Percentiles rank a stretch among this genome's conserved stretches.
Conservation (phyloP, 2,113 vertebrate genomes). For the Lagopus leucura region DNA sequence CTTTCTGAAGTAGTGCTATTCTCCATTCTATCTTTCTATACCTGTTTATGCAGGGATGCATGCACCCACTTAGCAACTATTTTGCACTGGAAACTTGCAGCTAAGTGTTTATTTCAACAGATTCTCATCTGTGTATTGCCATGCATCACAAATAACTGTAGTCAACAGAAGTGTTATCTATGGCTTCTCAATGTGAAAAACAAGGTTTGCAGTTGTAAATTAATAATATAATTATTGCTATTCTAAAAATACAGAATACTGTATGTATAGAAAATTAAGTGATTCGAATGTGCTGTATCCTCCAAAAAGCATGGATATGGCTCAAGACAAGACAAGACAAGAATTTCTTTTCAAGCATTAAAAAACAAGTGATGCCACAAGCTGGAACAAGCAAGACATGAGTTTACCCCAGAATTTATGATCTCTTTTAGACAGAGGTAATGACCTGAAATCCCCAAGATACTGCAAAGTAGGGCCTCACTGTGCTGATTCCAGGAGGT, state of each 20-base stretch:
- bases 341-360: not conserved
- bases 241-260: not conserved
- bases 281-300: not conserved
- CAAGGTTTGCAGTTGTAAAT: too few relatives aligned
- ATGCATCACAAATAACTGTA: too few relatives aligned
- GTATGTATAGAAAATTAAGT: not conserved
- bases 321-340: not conserved
- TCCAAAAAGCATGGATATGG: not conserved
- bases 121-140: too few relatives aligned
- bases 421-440: not conserved
- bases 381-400: not conserved
- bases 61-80: too few relatives aligned
- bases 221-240: too few relatives aligned
- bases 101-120: too few relatives aligned
- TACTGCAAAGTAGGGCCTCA: not conserved
- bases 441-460: not conserved
- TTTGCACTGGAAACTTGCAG: too few relatives aligned
- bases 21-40: not conserved
- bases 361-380: not conserved
- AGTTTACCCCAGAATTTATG: not conserved
- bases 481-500: fast-evolving
- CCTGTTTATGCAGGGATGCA: too few relatives aligned
- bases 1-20: not conserved
- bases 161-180: too few relatives aligned
- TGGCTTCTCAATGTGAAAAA: too few relatives aligned